Percentiles rank a stretch among this genome's conserved stretches.
These are phyloP conservation scores for Sebastes wilsoni DNA, from an alignment of 2,797 vertebrate genomes.

Conservation along the genomic window DNA sequence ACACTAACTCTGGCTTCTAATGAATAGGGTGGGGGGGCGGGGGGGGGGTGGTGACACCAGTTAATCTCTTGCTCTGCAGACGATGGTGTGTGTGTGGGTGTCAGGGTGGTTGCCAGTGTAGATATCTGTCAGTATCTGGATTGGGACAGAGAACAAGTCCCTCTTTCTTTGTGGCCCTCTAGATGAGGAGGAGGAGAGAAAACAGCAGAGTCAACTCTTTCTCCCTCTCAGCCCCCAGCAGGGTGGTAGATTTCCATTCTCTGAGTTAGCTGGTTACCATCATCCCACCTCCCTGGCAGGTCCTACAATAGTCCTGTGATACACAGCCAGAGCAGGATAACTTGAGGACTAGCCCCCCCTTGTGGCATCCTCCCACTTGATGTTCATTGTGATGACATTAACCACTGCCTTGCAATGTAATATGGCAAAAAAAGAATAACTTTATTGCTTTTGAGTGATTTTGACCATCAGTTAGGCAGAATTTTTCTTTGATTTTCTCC, in stretches of 20 bases:
- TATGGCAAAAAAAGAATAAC: background rate
- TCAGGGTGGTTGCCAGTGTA: background rate
- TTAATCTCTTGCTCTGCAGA: slow-evolving; percentile 22
- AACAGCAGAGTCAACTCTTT: slow-evolving; percentile 34
- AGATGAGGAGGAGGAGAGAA: slow-evolving; percentile 22
- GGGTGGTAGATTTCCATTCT: slow-evolving; percentile 24
- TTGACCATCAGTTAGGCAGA: background rate
- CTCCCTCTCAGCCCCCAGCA: background rate
- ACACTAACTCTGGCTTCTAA: slow-evolving; percentile 10
- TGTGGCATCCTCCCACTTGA: slow-evolving; percentile 12
- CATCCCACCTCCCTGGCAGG: background rate
- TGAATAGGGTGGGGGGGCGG: slow-evolving; percentile 3
- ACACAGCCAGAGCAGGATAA: background rate
- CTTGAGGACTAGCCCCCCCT: slow-evolving; percentile 22
- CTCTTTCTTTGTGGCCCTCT: slow-evolving; percentile 36
- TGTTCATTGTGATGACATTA: background rate
- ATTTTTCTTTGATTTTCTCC: background rate
- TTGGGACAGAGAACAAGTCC: slow-evolving; percentile 40
- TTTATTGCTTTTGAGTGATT: background rate
- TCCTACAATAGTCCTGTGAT: background rate
- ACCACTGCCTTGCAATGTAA: background rate
- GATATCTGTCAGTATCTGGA: slow-evolving; percentile 7
- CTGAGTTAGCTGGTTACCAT: slow-evolving; percentile 5
- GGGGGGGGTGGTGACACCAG: background rate
- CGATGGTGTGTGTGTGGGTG: background rate